These are phyloP conservation scores for Centropristis striata DNA, from an alignment of 2,113 vertebrate species.

Conservation along the genomic window DNA sequence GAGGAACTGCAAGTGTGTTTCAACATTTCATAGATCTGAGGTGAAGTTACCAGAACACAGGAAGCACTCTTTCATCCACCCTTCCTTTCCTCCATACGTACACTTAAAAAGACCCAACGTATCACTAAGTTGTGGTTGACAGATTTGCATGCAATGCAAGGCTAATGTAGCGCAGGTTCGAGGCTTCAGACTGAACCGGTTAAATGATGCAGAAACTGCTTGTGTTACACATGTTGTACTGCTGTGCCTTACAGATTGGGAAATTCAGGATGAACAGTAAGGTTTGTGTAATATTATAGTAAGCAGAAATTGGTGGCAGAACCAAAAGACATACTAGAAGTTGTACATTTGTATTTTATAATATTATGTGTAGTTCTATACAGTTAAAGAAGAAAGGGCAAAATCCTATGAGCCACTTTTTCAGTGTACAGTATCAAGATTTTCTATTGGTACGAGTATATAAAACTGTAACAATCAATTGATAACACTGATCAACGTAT, in stretches of 20 bases:
- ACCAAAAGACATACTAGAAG: background rate
- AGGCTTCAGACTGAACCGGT: background rate
- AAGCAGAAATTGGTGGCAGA: background rate
- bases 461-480: too few species aligned
- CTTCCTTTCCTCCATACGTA: slow-evolving; percentile 53
- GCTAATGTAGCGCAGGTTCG: background rate
- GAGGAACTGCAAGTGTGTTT: slow-evolving; percentile 57
- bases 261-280: background rate
- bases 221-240: background rate
- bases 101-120: background rate
- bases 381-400: background rate
- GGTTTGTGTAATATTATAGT: slow-evolving; percentile 14
- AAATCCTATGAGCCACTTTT: background rate
- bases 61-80: slow-evolving; percentile 53
- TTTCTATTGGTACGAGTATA: too few species aligned
- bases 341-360: background rate
- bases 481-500: too few species aligned
- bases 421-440: too few species aligned
- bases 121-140: background rate
- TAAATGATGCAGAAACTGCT: background rate
- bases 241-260: background rate
- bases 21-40: slow-evolving; percentile 42
- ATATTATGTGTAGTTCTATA: background rate
- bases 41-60: slow-evolving; percentile 60
- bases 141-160: background rate